phyloP scores from a whole-genome alignment of 2,888 invertebrate genomes.

The Ichneumoninae sp. region DNA sequence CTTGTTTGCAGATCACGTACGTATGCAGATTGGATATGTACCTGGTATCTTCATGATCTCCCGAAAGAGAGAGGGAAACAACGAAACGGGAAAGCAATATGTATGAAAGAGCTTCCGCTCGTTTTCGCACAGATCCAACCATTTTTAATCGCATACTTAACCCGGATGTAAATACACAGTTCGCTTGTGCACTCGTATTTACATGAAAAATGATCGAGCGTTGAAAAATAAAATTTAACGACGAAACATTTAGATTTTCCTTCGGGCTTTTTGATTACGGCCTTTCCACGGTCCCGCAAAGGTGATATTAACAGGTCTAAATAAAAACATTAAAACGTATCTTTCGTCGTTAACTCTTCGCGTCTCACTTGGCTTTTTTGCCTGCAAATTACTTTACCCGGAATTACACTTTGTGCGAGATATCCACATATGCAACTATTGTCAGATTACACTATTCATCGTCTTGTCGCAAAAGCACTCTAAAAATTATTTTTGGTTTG shows the following conservation, averaged over 20 bases:
- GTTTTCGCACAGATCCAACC: not conserved
- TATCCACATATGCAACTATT: not conserved
- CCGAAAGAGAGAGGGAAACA: not conserved
- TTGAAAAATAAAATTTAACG: not conserved
- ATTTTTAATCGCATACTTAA: constrained; percentile 3
- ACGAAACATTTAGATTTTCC: not conserved
- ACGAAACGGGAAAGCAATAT: not conserved
- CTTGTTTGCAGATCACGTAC: constrained; percentile 43
- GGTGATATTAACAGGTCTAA: not conserved
- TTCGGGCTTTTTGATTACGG: not conserved
- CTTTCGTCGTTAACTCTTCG: not conserved
- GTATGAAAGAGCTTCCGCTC: not conserved
- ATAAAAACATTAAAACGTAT: not conserved
- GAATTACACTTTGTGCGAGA: not conserved
- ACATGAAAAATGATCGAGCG: not conserved
- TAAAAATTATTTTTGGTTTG: constrained; percentile 46
- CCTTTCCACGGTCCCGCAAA: not conserved
- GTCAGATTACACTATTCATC: constrained; percentile 9
- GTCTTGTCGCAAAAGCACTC: constrained; percentile 39
- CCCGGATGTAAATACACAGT: not conserved
- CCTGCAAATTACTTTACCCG: not conserved
- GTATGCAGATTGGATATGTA: constrained; percentile 47
- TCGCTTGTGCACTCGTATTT: not conserved
- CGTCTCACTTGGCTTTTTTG: not conserved
- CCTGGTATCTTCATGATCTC: not conserved